A percentile compares a stretch with the other conserved stretches of the same genome.
phyloP scores from a whole-genome alignment of 2,797 vertebrate species.

The Hylomyscus alleni region DNA sequence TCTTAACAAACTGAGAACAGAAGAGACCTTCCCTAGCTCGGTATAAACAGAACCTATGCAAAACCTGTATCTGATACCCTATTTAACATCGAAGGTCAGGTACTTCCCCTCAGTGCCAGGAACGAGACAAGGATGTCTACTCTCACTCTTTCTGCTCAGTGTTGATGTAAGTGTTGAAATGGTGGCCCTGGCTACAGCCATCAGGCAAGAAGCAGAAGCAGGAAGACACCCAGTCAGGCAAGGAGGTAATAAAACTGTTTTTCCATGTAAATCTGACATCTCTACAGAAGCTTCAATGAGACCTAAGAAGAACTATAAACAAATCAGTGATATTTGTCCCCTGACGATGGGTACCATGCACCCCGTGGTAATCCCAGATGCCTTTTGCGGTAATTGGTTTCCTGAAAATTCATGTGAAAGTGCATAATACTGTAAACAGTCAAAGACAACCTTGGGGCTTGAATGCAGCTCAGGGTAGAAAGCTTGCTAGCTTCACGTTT shows the following conservation, averaged over 20 bases:
- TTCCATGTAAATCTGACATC: not conserved
- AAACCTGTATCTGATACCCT: not conserved
- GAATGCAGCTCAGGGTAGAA: not conserved
- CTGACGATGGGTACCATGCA: not conserved
- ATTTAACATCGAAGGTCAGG: slow-evolving; percentile 15
- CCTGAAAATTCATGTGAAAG: slow-evolving; percentile 13
- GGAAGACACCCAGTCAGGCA: not conserved
- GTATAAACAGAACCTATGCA: not conserved
- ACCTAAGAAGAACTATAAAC: not conserved
- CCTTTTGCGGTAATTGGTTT: slow-evolving; percentile 6
- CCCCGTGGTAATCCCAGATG: not conserved
- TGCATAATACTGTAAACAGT: slow-evolving; percentile 3
- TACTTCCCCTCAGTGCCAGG: not conserved
- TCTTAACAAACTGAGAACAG: not conserved
- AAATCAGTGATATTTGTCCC: not conserved
- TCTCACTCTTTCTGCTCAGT: not conserved
- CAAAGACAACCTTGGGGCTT: not conserved
- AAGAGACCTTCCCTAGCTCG: not conserved
- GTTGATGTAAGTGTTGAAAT: not conserved
- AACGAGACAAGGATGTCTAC: not conserved
- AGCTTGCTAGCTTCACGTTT: not conserved
- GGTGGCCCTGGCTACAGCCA: not conserved
- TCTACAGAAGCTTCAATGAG: not conserved
- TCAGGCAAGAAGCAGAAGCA: not conserved
- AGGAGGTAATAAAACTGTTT: not conserved